Conservation (phyloP, 2,113 vertebrate species). For the Burhinus oedicnemus region DNA sequence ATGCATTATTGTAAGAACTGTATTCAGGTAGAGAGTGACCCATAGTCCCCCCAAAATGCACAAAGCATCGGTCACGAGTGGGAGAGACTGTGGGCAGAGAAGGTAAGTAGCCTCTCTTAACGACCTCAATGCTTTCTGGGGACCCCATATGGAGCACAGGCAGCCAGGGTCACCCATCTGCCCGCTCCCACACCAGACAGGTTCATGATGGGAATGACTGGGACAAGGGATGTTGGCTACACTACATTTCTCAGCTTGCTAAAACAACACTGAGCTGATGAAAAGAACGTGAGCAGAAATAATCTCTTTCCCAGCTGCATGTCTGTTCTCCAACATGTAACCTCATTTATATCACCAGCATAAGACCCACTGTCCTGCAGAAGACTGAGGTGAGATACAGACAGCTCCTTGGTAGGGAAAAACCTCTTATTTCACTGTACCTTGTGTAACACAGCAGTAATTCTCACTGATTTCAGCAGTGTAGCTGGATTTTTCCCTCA, state of each 20-base stretch:
- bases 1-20: neutral
- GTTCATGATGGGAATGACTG: neutral
- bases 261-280: neutral
- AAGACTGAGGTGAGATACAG: neutral
- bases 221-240: neutral
- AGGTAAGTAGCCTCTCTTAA: neutral
- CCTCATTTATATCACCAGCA: neutral
- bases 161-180: neutral
- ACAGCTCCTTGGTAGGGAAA: neutral
- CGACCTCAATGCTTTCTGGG: neutral
- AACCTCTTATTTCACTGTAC: neutral
- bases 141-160: neutral
- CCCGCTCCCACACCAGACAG: neutral
- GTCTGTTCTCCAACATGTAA: neutral
- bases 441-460: neutral
- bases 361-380: neutral
- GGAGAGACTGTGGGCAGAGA: neutral
- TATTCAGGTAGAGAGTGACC: neutral
- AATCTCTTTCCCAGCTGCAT: neutral
- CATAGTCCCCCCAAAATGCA: neutral
- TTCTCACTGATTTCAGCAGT: neutral
- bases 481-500: neutral
- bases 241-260: neutral
- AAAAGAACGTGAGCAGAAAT: neutral
- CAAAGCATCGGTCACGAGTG: neutral